Evolutionary conservation across 1,140 invertebrate genomes (phyloP).

Genomic region (Coptotermes formosanus): DNA sequence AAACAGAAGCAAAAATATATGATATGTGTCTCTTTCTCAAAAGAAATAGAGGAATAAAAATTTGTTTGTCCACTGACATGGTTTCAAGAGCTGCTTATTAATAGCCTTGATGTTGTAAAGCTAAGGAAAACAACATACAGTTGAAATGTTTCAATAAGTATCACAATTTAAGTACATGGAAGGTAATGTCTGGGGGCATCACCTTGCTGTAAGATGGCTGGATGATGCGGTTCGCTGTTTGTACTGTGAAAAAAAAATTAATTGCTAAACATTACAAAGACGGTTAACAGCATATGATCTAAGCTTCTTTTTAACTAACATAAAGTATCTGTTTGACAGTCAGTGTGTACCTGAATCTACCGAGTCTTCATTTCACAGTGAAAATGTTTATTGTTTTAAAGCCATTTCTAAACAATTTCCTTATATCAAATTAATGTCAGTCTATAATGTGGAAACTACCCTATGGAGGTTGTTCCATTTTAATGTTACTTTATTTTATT

Average conservation of each 20-base stretch:
- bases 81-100: conserved; percentile 16
- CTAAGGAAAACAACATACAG: neutral
- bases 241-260: neutral
- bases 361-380: neutral
- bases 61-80: neutral
- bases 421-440: too few relatives aligned
- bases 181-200: conserved; percentile 25
- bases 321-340: neutral
- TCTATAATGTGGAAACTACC: too few relatives aligned
- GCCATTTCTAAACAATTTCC: too few relatives aligned
- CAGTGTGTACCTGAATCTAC: neutral
- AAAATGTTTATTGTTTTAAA: neutral
- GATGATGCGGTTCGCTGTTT: neutral
- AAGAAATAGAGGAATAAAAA: neutral
- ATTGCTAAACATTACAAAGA: neutral
- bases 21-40: conserved; percentile 22
- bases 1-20: conserved; percentile 8
- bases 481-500: too few relatives aligned
- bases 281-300: neutral
- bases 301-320: neutral
- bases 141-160: neutral
- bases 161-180: neutral
- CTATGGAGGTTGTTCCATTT: too few relatives aligned
- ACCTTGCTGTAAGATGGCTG: neutral
- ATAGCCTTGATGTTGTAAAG: neutral